These are phyloP conservation scores for Hesperophylax magnus DNA, from an alignment of 1,140 invertebrate genomes.

Conservation along the genomic window DNA sequence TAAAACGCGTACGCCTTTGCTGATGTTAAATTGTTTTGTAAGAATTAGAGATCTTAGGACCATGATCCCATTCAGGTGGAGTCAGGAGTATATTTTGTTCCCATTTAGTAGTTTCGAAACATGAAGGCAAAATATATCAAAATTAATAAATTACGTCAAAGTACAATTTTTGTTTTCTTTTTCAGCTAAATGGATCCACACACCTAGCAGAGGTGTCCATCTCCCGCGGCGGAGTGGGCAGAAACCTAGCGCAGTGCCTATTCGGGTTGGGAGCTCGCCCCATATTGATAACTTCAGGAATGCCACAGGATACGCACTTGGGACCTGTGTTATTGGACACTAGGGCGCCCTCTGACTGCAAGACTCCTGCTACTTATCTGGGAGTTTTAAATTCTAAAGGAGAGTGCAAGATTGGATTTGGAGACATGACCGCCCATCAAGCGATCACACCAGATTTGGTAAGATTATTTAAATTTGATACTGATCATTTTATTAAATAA, in stretches of 20 bases:
- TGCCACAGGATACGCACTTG: constrained; percentile 59
- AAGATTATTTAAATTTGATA: constrained; percentile 55
- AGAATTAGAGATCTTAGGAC: not conserved
- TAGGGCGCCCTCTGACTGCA: not conserved
- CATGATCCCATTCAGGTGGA: not conserved
- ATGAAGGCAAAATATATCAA: not conserved
- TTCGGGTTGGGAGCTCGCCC: constrained; percentile 78
- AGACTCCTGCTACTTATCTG: constrained; percentile 80
- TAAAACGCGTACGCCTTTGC: too few relatives aligned
- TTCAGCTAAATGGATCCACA: constrained; percentile 85
- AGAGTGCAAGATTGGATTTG: constrained; percentile 84
- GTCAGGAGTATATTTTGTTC: not conserved
- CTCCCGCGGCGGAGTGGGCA: constrained; percentile 87
- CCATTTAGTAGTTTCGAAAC: not conserved
- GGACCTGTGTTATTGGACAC: constrained; percentile 62
- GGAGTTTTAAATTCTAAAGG: constrained; percentile 80
- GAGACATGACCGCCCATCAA: constrained; percentile 88
- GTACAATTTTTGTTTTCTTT: constrained; percentile 50
- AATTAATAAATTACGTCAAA: too few relatives aligned
- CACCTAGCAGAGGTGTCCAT: constrained; percentile 76
- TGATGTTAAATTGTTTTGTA: not conserved
- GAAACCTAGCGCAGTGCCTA: constrained; percentile 92
- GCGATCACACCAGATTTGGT: constrained; percentile 77
- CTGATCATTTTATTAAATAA: too few relatives aligned
- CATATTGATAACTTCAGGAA: constrained; percentile 81